Base-by-base conservation (phyloP, 1,140 invertebrate genomes). In the Ridgeia piscesae region DNA sequence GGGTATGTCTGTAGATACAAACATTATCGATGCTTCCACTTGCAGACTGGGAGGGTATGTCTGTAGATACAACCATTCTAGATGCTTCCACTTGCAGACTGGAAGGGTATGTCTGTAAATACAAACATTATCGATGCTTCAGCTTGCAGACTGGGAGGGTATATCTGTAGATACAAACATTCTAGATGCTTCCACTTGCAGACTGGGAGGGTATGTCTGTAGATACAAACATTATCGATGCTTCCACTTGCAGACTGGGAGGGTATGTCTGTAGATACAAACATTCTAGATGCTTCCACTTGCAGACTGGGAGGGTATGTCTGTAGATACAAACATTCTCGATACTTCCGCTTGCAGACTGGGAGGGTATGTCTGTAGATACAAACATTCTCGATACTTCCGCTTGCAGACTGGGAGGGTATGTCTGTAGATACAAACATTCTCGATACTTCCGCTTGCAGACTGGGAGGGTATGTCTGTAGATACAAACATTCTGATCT, bases 21-120 rank as follows among this genome's bases (percentile, higher is more conserved):
- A 98, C 95, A 94, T 98, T 9, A 95, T 98, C n/a, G 98, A 98
- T 95, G 98, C 98, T 6, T n/a, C n/a, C n/a, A n/a, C n/a, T n/a
- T n/a, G 6, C 93, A 97, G 97, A 97, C 94, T 97, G 97, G 97
- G 95, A 96, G 93, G 97, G 96, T 6, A 96, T 96, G 1, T 90
- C 92, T 8, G 95, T 95, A 14, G 97, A 97, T 95, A 96, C 97
- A 92, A 98, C 98, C 95, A 94, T 98, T 9, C 95, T 98, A 31
- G 98, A 98, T 95, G 98, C 98, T 6, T n/a, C n/a, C n/a, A n/a
- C n/a, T n/a, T n/a, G 6, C 93, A 97, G 97, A 97, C 94, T 97
- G 97, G 97, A 95, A 96, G 93, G 97, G 96, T 6, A 96, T 96
- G 1, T 90, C 92, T 8, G 95, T 95, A 14, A 97, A 97, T 95